phyloP scores from a whole-genome alignment of 2,797 vertebrate species.

The Trachops cirrhosus region DNA sequence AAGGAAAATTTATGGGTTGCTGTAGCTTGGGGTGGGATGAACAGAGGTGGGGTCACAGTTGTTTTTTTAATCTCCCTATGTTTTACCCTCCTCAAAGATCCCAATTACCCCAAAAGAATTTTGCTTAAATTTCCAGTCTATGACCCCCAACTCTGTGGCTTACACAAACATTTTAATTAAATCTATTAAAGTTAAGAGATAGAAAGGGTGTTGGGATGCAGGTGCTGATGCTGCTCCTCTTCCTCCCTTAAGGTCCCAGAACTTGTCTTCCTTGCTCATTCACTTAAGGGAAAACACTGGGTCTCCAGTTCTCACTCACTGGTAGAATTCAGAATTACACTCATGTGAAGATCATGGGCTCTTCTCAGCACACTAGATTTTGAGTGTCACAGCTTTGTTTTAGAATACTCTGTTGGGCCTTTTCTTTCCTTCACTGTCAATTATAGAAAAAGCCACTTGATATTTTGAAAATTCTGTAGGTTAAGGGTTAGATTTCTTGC shows the following conservation, averaged over 20 bases:
- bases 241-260: neutral
- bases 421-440: neutral
- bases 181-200: neutral
- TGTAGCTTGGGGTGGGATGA: neutral
- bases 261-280: neutral
- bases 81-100: neutral
- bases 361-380: neutral
- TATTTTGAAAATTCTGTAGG: neutral
- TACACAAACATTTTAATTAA: neutral
- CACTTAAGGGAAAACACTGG: neutral
- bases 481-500: neutral
- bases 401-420: neutral
- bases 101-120: neutral
- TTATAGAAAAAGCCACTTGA: neutral
- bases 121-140: neutral
- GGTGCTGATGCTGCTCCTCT: fast-evolving
- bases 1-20: neutral
- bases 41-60: neutral
- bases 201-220: neutral
- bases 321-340: neutral
- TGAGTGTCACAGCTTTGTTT: neutral
- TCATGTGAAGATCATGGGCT: neutral
- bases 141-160: neutral
- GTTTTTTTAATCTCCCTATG: neutral
- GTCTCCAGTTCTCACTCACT: neutral